These are phyloP conservation scores for Hafferia zeledoni DNA, from an alignment of 2,797 vertebrate genomes.

Conservation along the genomic window DNA sequence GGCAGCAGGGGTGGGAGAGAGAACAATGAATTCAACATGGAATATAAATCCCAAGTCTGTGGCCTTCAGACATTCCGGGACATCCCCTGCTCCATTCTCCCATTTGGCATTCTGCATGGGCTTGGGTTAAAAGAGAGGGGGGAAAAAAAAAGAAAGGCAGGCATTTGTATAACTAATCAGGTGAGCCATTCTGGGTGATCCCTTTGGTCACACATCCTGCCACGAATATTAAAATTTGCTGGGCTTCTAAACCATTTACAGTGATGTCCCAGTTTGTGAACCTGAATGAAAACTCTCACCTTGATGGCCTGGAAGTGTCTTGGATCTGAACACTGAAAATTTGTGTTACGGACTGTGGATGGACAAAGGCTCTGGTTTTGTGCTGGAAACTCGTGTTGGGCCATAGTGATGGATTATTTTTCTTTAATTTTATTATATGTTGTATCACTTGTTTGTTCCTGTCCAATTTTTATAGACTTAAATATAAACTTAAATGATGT, in stretches of 20 bases:
- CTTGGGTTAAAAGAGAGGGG: not conserved
- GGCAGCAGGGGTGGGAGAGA: conserved; percentile 15
- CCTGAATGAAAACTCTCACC: conserved; percentile 3
- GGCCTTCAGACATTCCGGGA: conserved; percentile 41
- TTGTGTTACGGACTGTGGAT: not conserved
- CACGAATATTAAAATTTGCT: not conserved
- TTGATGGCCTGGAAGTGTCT: not conserved
- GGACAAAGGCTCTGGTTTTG: not conserved
- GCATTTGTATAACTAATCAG: conserved; percentile 65
- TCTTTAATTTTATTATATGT: not conserved
- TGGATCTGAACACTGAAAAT: not conserved
- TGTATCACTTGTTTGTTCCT: not conserved
- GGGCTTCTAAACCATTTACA: conserved; percentile 11
- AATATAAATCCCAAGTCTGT: conserved; percentile 61
- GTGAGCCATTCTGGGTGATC: conserved; percentile 51
- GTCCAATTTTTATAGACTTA: not conserved
- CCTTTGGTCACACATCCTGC: conserved; percentile 43
- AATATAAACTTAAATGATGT: not conserved
- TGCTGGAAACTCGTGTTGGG: not conserved
- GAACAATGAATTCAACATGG: conserved; percentile 62
- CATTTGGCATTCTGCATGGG: conserved; percentile 6
- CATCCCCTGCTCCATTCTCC: not conserved
- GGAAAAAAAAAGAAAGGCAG: not conserved
- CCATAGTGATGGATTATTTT: not conserved
- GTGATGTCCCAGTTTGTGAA: not conserved